Evolutionary conservation across 2,113 vertebrate genomes (phyloP), one percentile per base, ranked within the genome.

Genomic region (Tachycineta bicolor): DNA sequence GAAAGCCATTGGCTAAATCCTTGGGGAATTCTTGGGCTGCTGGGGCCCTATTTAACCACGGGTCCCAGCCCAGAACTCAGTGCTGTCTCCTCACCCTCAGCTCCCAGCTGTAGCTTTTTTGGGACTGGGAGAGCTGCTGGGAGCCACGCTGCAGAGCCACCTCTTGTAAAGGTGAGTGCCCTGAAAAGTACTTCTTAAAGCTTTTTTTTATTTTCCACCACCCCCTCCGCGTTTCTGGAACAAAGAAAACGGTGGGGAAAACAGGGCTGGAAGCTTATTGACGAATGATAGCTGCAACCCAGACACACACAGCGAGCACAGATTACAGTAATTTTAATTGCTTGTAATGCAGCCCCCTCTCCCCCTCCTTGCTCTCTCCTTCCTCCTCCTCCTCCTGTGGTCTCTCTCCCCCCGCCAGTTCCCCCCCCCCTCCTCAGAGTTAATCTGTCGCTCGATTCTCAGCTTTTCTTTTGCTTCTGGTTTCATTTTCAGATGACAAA

Each of bases 401-500:
- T 62, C 91, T 12, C 87, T 71, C 92, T 64, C 44, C 78, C 91
- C 78, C 68, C 5, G 29, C 70, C 62, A 22, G 28, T 31, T 18
- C 39, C 9, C 26, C 33, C 29, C 39, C 29, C 29, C 9, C 37
- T 37, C 5, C 14, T 87, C 83, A 63, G 86, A 94, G 97, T 97
- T 97, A 98, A 98, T 97, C 97, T 98, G 97, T 98, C 97, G 98
- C 97, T 98, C 96, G 97, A 98, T 98, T 98, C 98, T 97, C 97
- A 97, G 98, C 98, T 98, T 98, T 97, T 97, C 97, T 98, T 98
- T 96, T 97, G 98, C 98, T 98, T 98, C 98, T 98, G 98, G 98
- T 98, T 98, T 99, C 98, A 99, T 99, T 99, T 98, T 98, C 98
- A 98, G 97, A 98, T 98, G 97, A 98, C 98, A 98, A 98, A 98